Evolutionary conservation across 2,888 invertebrate species (phyloP).

Genomic region (Chydorus sphaericus): DNA sequence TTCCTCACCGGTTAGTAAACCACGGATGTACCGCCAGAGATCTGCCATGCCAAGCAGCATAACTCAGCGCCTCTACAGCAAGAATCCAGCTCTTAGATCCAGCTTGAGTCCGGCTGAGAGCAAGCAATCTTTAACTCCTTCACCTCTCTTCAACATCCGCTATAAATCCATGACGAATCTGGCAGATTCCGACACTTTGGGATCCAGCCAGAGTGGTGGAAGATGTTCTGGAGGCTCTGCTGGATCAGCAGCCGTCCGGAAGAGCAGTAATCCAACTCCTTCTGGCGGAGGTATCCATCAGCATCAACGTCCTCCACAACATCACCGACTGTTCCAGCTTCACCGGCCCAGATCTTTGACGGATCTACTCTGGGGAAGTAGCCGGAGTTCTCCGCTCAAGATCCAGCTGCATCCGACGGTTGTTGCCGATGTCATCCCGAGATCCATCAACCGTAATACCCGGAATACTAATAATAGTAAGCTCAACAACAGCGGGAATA

Average conservation of each 20-base stretch:
- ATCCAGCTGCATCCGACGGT: slow-evolving; percentile 14
- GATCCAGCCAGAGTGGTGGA: slow-evolving; percentile 77
- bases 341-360: slow-evolving; percentile 73
- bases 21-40: slow-evolving; percentile 12
- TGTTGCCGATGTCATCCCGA: slow-evolving; percentile 11
- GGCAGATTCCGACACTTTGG: slow-evolving; percentile 64
- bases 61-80: not conserved
- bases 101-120: slow-evolving; percentile 8
- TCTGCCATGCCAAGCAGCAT: not conserved
- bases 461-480: not conserved
- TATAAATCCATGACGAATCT: slow-evolving; percentile 32
- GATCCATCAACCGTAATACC: not conserved
- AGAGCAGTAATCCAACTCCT: too few species aligned
- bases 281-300: not conserved
- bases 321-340: slow-evolving; percentile 44
- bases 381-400: not conserved
- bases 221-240: slow-evolving; percentile 66
- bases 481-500: too few species aligned
- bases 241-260: slow-evolving; percentile 35
- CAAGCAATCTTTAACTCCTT: slow-evolving; percentile 25
- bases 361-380: slow-evolving; percentile 45
- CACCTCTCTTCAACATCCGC: slow-evolving; percentile 60
- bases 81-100: not conserved
- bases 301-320: not conserved
- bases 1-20: slow-evolving; percentile 10